A percentile compares a stretch with the other conserved stretches of the same genome.
These are phyloP conservation scores for Hemicrepidius hirtus DNA, from an alignment of 2,888 invertebrate genomes.

Conservation along the genomic window DNA sequence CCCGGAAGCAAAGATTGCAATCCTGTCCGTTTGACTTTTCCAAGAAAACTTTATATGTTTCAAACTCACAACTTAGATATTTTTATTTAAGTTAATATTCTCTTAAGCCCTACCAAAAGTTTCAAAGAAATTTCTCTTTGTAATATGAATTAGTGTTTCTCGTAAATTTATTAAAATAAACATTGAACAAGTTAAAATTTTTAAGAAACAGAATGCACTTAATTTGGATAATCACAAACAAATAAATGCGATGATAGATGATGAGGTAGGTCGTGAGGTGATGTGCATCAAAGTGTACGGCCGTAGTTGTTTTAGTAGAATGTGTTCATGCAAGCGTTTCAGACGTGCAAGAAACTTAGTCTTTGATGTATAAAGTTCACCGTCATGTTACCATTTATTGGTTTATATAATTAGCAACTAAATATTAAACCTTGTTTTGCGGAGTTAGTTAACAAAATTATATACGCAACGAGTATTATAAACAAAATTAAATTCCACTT, in stretches of 20 bases:
- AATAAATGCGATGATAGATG: too few species aligned
- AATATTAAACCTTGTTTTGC: slow-evolving; percentile 31
- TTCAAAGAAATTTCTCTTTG: not conserved
- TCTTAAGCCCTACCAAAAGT: slow-evolving; percentile 1
- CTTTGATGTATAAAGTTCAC: slow-evolving; percentile 22
- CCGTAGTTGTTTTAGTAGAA: not conserved
- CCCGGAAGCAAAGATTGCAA: slow-evolving; percentile 38
- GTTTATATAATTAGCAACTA: slow-evolving; percentile 33
- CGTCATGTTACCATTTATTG: slow-evolving; percentile 23
- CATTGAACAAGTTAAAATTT: not conserved
- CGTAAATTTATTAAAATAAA: not conserved
- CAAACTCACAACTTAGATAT: not conserved
- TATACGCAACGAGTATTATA: slow-evolving; percentile 26
- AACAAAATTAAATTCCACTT: slow-evolving; percentile 29
- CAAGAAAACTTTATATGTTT: slow-evolving; percentile 19
- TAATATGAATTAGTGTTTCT: not conserved
- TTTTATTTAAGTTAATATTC: slow-evolving; percentile 13
- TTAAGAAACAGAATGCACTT: too few species aligned
- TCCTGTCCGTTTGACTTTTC: slow-evolving; percentile 23
- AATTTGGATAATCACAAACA: too few species aligned
- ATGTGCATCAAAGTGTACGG: not conserved
- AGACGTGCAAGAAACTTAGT: slow-evolving; percentile 8
- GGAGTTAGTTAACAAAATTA: slow-evolving; percentile 35
- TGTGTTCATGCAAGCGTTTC: not conserved
- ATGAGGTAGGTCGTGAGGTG: too few species aligned